A percentile compares a stretch with the other conserved stretches of the same genome.
phyloP scores from a whole-genome alignment of 2,113 vertebrate species.

The Myotis davidii region DNA sequence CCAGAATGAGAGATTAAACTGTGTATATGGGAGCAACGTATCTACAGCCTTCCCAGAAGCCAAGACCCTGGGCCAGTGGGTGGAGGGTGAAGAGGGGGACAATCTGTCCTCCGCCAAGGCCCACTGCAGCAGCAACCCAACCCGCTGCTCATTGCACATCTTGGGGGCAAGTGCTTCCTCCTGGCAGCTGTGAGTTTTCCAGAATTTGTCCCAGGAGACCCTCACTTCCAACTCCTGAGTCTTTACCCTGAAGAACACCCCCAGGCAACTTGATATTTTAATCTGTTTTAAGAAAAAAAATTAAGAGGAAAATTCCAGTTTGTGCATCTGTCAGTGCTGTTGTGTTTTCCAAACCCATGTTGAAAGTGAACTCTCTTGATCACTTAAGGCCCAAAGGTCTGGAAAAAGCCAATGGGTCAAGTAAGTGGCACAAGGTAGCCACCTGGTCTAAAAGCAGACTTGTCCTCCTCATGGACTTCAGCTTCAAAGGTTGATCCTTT shows the following conservation, averaged over 20 bases:
- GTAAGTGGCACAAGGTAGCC: neutral
- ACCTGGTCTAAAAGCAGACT: neutral
- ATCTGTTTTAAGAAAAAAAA: neutral
- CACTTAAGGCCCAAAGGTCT: neutral
- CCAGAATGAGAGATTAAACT: neutral
- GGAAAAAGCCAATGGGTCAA: neutral
- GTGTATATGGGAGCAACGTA: neutral
- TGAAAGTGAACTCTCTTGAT: neutral
- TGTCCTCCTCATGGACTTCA: neutral
- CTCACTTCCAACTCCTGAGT: neutral
- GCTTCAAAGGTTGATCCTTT: neutral
- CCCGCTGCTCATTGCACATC: rapidly evolving
- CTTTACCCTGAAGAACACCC: neutral
- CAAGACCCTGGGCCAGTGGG: neutral
- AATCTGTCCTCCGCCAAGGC: neutral
- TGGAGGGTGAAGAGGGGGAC: neutral
- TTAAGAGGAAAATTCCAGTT: neutral
- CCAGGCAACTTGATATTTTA: neutral
- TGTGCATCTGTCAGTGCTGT: neutral
- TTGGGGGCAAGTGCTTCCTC: neutral
- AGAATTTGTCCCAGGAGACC: neutral
- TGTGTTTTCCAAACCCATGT: neutral
- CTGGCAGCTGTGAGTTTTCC: neutral
- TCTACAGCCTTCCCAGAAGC: neutral
- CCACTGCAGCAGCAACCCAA: neutral